These are phyloP conservation scores for Pristionchus mayeri DNA, from an alignment of 2,888 invertebrate species.

Conservation along the genomic window DNA sequence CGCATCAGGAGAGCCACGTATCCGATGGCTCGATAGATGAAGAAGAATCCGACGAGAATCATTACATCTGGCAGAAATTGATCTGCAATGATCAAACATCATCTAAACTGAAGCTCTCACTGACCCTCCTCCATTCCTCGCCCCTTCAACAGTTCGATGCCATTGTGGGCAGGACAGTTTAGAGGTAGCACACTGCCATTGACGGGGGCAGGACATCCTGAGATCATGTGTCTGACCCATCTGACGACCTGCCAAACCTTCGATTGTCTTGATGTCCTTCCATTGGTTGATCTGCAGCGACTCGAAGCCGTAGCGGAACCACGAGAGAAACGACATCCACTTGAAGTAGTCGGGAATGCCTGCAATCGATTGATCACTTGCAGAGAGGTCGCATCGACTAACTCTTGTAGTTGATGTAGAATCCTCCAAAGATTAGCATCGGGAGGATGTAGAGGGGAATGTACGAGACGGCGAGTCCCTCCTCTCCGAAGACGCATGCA, in stretches of 20 bases:
- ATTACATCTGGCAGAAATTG: slow-evolving; percentile 45
- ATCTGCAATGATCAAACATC: slow-evolving; percentile 4
- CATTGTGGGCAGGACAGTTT: slow-evolving; percentile 60
- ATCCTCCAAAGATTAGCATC: slow-evolving; percentile 67
- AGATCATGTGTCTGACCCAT: too few relatives aligned
- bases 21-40: slow-evolving; percentile 62
- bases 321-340: slow-evolving; percentile 64
- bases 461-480: slow-evolving; percentile 66
- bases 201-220: slow-evolving; percentile 53
- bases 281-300: slow-evolving; percentile 69
- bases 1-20: slow-evolving; percentile 58
- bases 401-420: slow-evolving; percentile 65
- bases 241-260: slow-evolving; percentile 21
- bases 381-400: neutral
- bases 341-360: slow-evolving; percentile 64
- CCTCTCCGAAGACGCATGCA: slow-evolving; percentile 69
- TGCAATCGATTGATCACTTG: neutral
- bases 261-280: slow-evolving; percentile 53
- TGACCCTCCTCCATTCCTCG: slow-evolving; percentile 57
- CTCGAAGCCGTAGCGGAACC: slow-evolving; percentile 72
- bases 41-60: slow-evolving; percentile 56
- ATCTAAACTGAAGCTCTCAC: neutral
- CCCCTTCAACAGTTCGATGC: slow-evolving; percentile 54
- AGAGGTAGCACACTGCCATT: slow-evolving; percentile 44
- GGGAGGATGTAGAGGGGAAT: slow-evolving; percentile 69